Base-by-base conservation (phyloP, 2,888 invertebrate genomes). In the Rhorus exstirpatorius region DNA sequence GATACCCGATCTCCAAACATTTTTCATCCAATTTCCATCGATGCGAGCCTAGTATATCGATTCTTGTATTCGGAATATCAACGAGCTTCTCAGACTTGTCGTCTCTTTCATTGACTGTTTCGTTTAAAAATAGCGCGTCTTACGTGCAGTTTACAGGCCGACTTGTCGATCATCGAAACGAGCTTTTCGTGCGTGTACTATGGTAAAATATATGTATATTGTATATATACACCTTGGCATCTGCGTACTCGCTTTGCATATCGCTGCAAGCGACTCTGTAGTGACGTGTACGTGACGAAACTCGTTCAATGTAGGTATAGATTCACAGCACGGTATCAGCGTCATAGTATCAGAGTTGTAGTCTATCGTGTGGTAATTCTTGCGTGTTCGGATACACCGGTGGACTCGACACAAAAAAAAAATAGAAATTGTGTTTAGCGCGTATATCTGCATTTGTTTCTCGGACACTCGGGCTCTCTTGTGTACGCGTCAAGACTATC, bases 401-500 rank as follows among this genome's bases (percentile, higher is more conserved):
- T 38, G 41, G 31, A 55, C 26, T 60, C 58, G 26, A 0, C 19
- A 24, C 38, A 46, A 49, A 68, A 41, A 31, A 49, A 8, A 75
- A 75, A 70, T 76, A 58, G 55, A 38, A 70, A 71, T 65, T 44
- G 70, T 80, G 79, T 51, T 81, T 81, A 76, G 82, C 67, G 53
- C 60, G 71, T 79, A 82, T 72, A 63, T 79, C 63, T 77, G 77
- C n/a, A n/a, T n/a, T n/a, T n/a, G n/a, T n/a, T 76, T 80, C 75
- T 46, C 65, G 71, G 65, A 76, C 81, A 79, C 81, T 84, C 84
- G 14, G 38, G 14, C 53, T 10, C 38, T n/a, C 85, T 83, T 67
- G 41, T 63, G 83, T 83, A 87, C 88, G 87, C 86, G 88, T 60
- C 68, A 77, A 72, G 89, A 86, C 86, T 88, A 86, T 89, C 89